Evolutionary conservation across 2,888 invertebrate genomes (phyloP).

Genomic region (Zele albiditarsus): DNA sequence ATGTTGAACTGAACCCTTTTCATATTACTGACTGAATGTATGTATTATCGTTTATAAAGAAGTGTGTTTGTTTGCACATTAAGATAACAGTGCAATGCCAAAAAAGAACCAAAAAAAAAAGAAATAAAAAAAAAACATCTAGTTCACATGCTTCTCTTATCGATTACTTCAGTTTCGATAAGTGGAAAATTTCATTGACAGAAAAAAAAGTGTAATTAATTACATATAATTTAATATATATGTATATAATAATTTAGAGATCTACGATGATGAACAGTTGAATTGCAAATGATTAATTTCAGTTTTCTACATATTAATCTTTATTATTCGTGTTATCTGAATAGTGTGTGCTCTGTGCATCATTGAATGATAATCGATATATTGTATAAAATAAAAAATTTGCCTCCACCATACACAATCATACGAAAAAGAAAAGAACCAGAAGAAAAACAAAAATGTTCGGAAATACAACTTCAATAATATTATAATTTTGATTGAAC

Average conservation of each 20-base stretch:
- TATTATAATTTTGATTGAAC: not conserved
- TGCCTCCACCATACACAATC: not conserved
- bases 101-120: constrained; percentile 11
- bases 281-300: constrained; percentile 22
- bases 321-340: constrained; percentile 38
- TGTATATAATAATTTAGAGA: not conserved
- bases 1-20: constrained; percentile 72
- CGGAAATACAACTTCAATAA: not conserved
- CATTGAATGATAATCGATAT: not conserved
- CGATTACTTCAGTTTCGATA: not conserved
- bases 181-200: not conserved
- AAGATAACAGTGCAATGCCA: constrained; percentile 48
- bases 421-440: not conserved
- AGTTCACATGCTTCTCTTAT: constrained; percentile 15
- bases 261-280: constrained; percentile 3
- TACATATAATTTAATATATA: not conserved
- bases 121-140: not conserved
- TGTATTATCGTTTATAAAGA: constrained; percentile 54
- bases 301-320: constrained; percentile 17
- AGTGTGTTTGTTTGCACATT: constrained; percentile 51
- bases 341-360: constrained; percentile 10
- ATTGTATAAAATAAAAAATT: not conserved
- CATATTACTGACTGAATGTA: constrained; percentile 60
- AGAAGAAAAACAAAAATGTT: not conserved
- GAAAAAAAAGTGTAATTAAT: not conserved